phyloP scores from a whole-genome alignment of 2,797 vertebrate genomes.

The Phrynocephalus forsythii region DNA sequence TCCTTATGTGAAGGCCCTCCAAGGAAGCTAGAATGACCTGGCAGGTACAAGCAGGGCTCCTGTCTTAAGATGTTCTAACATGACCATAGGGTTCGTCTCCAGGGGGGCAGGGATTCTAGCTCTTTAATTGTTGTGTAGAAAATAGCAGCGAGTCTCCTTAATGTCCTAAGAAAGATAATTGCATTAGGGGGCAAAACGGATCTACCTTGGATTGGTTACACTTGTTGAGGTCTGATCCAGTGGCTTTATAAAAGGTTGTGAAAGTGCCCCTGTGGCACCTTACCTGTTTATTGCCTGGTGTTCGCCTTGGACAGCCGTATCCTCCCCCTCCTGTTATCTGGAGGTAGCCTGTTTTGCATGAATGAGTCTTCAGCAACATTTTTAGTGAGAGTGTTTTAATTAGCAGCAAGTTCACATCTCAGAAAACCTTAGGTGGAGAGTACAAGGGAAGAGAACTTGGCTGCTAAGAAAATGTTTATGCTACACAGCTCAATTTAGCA shows the following conservation, averaged over 20 bases:
- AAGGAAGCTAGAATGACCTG: no score
- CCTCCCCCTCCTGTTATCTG: background rate
- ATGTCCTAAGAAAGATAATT: background rate
- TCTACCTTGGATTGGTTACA: background rate
- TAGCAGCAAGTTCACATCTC: conserved; percentile 1
- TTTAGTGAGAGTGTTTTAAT: conserved; percentile 9
- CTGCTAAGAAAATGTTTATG: conserved; percentile 41
- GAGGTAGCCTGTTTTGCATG: conserved; percentile 8
- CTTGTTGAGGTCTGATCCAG: background rate
- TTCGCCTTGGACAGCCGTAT: background rate
- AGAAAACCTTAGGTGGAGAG: conserved; percentile 11
- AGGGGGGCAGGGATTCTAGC: background rate
- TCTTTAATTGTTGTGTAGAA: background rate
- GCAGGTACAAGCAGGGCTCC: no score
- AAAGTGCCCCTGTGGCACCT: background rate
- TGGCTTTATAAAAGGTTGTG: background rate
- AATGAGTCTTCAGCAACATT: conserved; percentile 24
- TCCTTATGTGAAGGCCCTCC: no score
- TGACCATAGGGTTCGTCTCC: no score
- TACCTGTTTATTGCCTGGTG: background rate
- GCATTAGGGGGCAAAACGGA: background rate
- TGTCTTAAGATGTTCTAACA: no score
- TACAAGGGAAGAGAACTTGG: conserved; percentile 26
- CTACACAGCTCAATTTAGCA: conserved; percentile 51
- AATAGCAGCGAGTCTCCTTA: background rate